A percentile compares a stretch with the other conserved stretches of the same genome.
phyloP scores from a whole-genome alignment of 2,888 invertebrate species.

The Spilarctia lutea region DNA sequence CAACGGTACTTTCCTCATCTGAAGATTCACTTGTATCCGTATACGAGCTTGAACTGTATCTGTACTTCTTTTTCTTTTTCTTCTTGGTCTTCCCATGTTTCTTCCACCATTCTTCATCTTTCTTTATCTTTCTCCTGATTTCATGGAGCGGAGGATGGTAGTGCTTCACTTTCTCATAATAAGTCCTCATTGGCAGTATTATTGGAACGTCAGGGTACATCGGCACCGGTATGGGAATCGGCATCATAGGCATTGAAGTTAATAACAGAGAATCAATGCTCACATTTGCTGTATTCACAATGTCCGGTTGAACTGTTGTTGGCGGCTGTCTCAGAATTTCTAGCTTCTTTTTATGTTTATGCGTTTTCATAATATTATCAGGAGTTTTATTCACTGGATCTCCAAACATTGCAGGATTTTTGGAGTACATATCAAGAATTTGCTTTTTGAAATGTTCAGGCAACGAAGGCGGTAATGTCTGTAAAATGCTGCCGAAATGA shows the following conservation, averaged over 20 bases:
- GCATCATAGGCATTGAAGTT: constrained; percentile 15
- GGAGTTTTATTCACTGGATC: neutral
- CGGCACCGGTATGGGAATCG: constrained; percentile 25
- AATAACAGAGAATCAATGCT: neutral
- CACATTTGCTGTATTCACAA: neutral
- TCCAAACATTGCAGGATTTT: constrained; percentile 26
- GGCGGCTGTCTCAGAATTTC: neutral
- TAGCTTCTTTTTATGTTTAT: neutral
- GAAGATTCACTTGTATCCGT: constrained; percentile 12
- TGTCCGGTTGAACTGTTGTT: neutral
- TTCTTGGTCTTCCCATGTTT: constrained; percentile 14
- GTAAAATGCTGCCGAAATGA: constrained; percentile 31
- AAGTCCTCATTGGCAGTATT: constrained; percentile 61
- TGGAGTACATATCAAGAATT: constrained; percentile 28
- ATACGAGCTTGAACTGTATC: constrained; percentile 24
- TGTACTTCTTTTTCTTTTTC: constrained; percentile 16
- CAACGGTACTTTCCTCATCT: constrained; percentile 16
- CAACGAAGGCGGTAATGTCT: constrained; percentile 31
- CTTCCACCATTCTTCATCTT: constrained; percentile 40
- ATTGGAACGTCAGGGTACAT: constrained; percentile 51
- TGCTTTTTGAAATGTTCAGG: constrained; percentile 29
- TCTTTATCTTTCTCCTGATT: constrained; percentile 59
- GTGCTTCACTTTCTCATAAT: constrained; percentile 72
- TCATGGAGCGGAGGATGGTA: constrained; percentile 69
- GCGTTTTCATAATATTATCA: constrained; percentile 7